Evolutionary conservation across 1,140 invertebrate species (phyloP).

Genomic region (Dendroctonus ponderosae): DNA sequence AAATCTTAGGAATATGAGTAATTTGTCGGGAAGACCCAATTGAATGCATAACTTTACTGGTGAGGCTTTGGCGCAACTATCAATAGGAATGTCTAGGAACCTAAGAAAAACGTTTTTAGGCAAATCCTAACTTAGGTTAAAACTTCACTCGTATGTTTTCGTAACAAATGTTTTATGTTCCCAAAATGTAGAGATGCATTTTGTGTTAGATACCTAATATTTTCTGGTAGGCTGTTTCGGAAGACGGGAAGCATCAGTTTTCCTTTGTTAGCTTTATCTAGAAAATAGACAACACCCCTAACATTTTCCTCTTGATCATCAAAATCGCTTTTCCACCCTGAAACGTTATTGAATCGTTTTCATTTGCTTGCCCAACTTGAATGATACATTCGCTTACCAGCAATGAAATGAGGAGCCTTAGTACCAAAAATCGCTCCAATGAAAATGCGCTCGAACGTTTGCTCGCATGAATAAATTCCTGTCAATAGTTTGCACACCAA

Average conservation of each 20-base stretch:
- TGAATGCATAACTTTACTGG: constrained; percentile 66
- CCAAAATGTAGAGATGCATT: background rate
- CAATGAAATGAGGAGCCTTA: constrained; percentile 72
- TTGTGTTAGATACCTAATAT: background rate
- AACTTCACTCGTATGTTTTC: too few species aligned
- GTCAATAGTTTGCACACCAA: constrained; percentile 52
- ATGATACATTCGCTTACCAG: constrained; percentile 51
- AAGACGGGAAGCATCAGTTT: constrained; percentile 54
- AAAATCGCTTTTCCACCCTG: constrained; percentile 76
- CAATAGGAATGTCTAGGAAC: constrained; percentile 76
- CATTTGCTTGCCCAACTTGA: background rate
- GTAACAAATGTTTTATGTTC: too few species aligned
- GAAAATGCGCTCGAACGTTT: constrained; percentile 75
- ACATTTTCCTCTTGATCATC: constrained; percentile 71
- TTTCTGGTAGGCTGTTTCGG: background rate
- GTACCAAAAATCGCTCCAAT: constrained; percentile 76
- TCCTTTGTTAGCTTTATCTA: constrained; percentile 67
- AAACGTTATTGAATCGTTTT: background rate
- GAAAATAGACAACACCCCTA: constrained; percentile 70
- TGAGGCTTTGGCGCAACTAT: constrained; percentile 68
- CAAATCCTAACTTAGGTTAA: constrained; percentile 3
- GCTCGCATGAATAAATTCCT: constrained; percentile 73
- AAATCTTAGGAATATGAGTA: constrained; percentile 69
- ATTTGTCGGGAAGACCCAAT: constrained; percentile 67
- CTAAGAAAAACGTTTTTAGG: constrained; percentile 44